Evolutionary conservation across 2,113 vertebrate species (phyloP), one percentile per base, ranked within the genome.

Genomic region (Regulus satrapa): DNA sequence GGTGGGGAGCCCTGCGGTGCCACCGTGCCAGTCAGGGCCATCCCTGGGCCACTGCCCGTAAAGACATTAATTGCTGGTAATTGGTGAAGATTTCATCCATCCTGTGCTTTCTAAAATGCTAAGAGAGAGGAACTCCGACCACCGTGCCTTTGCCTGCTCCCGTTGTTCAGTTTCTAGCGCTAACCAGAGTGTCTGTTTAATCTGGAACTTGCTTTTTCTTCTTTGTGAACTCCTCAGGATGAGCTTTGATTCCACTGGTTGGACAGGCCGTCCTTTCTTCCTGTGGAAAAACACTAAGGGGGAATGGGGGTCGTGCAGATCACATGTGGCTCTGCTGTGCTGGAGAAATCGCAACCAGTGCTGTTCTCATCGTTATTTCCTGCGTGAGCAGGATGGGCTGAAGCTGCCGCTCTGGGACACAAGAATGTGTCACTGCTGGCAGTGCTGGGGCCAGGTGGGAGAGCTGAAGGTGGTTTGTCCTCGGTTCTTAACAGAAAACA

Each of bases 261-360:
- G 66, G 41, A 73, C 48, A 68, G 40, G 18, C 14, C 11, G 36
- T 9, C 40, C 5, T 69, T 41, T 58, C 66, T 51, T 9, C 49
- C 38, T 32, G 8, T 7, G 13, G 40, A 43, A 75, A 43, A 18
- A 28, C 45, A 16, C 49, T 1, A 2, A 54, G 66, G 72, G 31
- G 43, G 41, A 6, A 45, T 1, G 3, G 45, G 40, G 10, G 1
- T 26, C 0, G 0, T 11, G 74, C 19, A 38, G 48, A 24, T 38
- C 19, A 29, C 0, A 1, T 25, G 82, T 1, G 1, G 46, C 74
- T 55, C 51, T 24, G 68, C 55, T n/a, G 34, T 10, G 12, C 31
- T n/a, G 88, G 40, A 61, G 73, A 46, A 18, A 10, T 3, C 1
- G 3, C 2, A 9, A 5, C 10, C 28, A 2, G 25, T 13, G 31